Evolutionary conservation across 2,888 invertebrate species (phyloP), one percentile per base, ranked within the genome.

Genomic region (Gastrophysa polygoni): DNA sequence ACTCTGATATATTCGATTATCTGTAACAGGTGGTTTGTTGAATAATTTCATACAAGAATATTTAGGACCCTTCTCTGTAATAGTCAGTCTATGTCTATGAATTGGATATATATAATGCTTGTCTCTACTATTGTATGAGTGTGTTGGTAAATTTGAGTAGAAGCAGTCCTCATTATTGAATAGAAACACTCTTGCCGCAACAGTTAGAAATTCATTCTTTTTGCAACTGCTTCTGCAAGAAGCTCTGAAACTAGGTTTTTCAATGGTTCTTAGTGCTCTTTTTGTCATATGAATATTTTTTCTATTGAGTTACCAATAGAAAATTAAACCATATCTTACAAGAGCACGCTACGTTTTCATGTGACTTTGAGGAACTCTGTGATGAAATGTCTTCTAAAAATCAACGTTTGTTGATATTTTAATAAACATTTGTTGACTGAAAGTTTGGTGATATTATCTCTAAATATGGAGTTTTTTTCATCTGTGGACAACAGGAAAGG

Each of bases 231-330:
- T 8, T 38, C 38, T 38, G 16, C 38, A 38, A 38, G 38, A 24
- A 24, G 24, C 24, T 24, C 24, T 24, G 24, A 24, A 24, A 24
- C 24, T 24, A 24, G 7, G 24, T 38, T 38, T 38, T 38, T 38
- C 10, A 5, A 38, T 38, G 3, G 38, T 38, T 38, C 38, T 38
- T 8, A 38, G 38, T 38, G 38, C 38, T 44, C 18, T 44, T 44
- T 44, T 44, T 44, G 44, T 11, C 44, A 44, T 44, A 44, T 44
- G 2, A 44, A 44, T 44, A 44, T 44, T 44, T 44, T 44, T 44
- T 44, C 44, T 44, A 18, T 10, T 7, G 44, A 44, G 16, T 44
- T 44, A 18, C 44, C 16, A 44, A 44, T 44, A 44, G 10, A 44
- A 44, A 44, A 44, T 44, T 44, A 16, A 44, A 44, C 44, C 18